Percentiles rank a stretch among this genome's conserved stretches.
phyloP scores from a whole-genome alignment of 2,797 vertebrate species.

The Sebastes steindachneri region DNA sequence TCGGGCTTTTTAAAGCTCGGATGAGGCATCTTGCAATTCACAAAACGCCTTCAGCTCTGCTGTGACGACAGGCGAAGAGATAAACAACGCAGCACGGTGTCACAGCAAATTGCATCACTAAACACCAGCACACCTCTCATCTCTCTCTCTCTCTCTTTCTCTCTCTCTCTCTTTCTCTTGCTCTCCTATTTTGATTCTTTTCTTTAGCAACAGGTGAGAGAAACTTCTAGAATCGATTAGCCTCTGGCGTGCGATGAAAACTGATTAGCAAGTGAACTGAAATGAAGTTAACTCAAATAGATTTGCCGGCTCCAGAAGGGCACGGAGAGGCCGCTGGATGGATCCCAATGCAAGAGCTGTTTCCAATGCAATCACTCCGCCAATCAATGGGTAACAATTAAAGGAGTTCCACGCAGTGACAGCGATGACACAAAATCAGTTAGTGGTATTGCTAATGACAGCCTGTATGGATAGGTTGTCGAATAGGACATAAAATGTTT shows the following conservation, averaged over 20 bases:
- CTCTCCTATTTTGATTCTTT: neutral
- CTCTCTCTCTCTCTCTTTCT: neutral
- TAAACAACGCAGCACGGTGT: conserved; percentile 38
- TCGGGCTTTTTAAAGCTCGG: conserved; percentile 38
- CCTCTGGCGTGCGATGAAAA: conserved; percentile 47
- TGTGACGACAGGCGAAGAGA: conserved; percentile 30
- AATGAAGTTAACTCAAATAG: conserved; percentile 60
- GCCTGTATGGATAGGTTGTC: neutral
- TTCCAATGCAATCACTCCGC: conserved; percentile 49
- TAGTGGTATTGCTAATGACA: conserved; percentile 21
- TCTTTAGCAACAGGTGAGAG: conserved; percentile 54
- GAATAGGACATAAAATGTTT: neutral
- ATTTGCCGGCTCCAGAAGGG: conserved; percentile 53
- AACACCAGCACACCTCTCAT: neutral
- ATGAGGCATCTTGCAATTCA: conserved; percentile 53
- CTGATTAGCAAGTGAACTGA: conserved; percentile 61
- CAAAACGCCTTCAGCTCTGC: conserved; percentile 44
- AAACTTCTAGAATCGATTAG: conserved; percentile 49
- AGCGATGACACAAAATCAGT: conserved; percentile 55
- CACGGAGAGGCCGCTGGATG: conserved; percentile 3
- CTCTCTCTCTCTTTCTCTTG: neutral
- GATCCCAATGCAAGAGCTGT: conserved; percentile 26
- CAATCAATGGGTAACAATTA: conserved; percentile 68
- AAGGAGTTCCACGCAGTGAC: conserved; percentile 51
- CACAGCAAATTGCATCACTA: conserved; percentile 39